A percentile compares a stretch with the other conserved stretches of the same genome.
Evolutionary conservation across 1,140 invertebrate genomes (phyloP).

Genomic region (Listronotus bonariensis): DNA sequence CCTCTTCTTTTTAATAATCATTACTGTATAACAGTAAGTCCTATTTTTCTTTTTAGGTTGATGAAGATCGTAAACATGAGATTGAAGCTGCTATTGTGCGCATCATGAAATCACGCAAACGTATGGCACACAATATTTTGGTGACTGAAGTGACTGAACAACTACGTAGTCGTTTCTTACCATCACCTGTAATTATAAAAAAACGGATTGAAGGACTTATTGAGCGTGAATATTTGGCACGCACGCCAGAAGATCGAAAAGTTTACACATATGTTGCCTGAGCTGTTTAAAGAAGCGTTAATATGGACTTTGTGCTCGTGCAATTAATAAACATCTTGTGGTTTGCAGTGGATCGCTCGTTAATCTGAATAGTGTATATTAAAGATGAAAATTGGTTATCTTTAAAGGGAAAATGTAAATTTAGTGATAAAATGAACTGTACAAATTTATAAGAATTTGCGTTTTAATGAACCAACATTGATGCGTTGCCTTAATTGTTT

Average conservation of each 20-base stretch:
- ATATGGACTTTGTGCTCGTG: constrained; percentile 14
- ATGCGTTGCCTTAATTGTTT: constrained; percentile 32
- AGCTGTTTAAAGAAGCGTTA: constrained; percentile 17
- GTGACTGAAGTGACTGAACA: constrained; percentile 98
- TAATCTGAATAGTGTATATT: constrained; percentile 6
- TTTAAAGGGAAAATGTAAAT: constrained; percentile 25
- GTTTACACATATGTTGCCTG: constrained; percentile 91
- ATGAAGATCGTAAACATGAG: constrained; percentile 99
- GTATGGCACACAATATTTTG: constrained; percentile 91
- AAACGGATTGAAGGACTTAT: constrained; percentile 99
- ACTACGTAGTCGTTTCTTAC: constrained; percentile 93
- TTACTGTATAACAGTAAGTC: too few species aligned
- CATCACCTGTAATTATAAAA: constrained; percentile 97
- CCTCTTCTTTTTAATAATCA: too few species aligned
- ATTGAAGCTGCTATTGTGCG: constrained; percentile 99
- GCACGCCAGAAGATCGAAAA: constrained; percentile 95
- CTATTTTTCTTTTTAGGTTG: constrained; percentile 63
- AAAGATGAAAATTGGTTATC: constrained; percentile 10
- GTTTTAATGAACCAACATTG: constrained; percentile 29
- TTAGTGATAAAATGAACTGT: constrained; percentile 28
- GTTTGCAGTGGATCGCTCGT: constrained; percentile 5
- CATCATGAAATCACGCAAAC: constrained; percentile 99
- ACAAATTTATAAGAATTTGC: constrained; percentile 22
- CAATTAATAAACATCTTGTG: constrained; percentile 18
- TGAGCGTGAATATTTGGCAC: constrained; percentile 96